These are phyloP conservation scores for Numenius arquata DNA, from an alignment of 2,113 vertebrate species.

Conservation along the genomic window DNA sequence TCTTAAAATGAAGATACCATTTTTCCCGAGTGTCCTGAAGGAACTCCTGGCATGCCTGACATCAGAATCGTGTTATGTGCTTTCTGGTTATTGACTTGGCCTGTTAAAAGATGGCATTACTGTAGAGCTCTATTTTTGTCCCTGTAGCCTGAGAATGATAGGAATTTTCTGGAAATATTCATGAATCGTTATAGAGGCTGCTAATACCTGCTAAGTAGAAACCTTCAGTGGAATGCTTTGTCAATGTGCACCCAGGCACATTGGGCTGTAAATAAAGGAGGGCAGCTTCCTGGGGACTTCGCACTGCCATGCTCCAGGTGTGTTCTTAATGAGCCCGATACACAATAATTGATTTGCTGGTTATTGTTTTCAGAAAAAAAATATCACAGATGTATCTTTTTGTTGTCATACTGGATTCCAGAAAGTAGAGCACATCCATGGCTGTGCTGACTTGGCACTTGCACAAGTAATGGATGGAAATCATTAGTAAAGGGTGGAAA, in stretches of 20 bases:
- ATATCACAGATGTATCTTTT: background rate
- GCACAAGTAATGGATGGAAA: background rate
- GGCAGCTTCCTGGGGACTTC: background rate
- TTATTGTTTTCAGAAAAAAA: background rate
- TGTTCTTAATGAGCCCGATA: background rate
- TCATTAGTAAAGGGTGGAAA: background rate
- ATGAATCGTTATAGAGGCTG: background rate
- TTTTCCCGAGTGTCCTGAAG: background rate
- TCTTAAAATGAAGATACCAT: background rate
- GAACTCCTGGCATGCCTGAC: accelerated
- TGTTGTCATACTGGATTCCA: background rate
- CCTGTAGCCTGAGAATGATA: background rate
- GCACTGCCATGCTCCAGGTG: background rate
- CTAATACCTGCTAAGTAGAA: background rate
- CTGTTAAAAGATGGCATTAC: background rate
- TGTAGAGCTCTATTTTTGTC: background rate
- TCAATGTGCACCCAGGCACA: background rate
- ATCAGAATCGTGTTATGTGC: background rate
- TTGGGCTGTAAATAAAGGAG: background rate
- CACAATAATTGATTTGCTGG: background rate
- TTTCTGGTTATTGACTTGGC: background rate
- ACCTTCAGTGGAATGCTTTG: background rate
- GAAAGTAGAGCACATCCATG: background rate
- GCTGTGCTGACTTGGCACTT: background rate
- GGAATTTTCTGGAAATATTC: background rate